phyloP scores from a whole-genome alignment of 1,140 invertebrate species.

The Reticulitermes speratus region DNA sequence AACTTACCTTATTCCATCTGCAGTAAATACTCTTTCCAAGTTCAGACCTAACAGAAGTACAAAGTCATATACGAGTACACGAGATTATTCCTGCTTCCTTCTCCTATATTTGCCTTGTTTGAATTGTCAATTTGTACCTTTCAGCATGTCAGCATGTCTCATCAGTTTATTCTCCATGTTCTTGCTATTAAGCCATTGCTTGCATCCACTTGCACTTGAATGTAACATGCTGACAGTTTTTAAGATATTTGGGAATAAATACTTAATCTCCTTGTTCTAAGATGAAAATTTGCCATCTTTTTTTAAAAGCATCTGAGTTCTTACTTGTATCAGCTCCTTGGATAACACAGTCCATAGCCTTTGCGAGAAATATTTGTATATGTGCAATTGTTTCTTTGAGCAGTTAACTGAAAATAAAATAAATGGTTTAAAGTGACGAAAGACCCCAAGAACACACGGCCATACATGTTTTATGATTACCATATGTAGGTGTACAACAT shows the following conservation, averaged over 20 bases:
- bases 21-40: background rate
- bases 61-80: background rate
- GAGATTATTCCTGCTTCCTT: background rate
- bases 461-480: too few species aligned
- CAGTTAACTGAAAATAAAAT: too few species aligned
- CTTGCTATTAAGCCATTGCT: background rate
- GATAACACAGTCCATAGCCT: too few species aligned
- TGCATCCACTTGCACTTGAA: background rate
- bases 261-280: background rate
- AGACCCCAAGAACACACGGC: too few species aligned
- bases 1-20: too few species aligned
- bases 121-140: background rate
- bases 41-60: background rate
- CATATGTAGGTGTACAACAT: too few species aligned
- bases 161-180: background rate
- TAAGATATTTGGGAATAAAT: background rate
- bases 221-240: background rate
- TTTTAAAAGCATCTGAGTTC: too few species aligned
- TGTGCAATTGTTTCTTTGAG: too few species aligned
- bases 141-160: background rate
- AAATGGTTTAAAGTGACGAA: too few species aligned
- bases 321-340: too few species aligned
- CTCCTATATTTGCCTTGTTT: background rate
- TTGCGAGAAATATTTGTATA: too few species aligned
- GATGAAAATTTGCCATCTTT: background rate